Base-by-base conservation (phyloP, 1,140 invertebrate species). In the Formica selysi region DNA sequence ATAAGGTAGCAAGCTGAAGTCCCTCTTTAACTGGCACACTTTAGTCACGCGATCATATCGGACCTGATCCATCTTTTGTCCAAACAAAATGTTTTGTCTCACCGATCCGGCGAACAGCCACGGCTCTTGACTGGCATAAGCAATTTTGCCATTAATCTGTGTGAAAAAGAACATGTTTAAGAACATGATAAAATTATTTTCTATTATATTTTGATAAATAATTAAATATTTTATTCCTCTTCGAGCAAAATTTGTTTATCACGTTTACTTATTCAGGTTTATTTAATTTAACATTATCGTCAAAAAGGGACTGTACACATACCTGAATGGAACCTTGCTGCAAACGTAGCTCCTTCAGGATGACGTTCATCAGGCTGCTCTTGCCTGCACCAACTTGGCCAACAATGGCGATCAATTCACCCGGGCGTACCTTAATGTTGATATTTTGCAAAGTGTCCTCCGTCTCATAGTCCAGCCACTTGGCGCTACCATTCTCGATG, bases 41-140 rank as follows among this genome's bases (percentile, higher is more conserved):
- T 95, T 95, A 7, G 97, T 85, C 87, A 97, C 96, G 78, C 96
- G 95, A 44, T 96, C 95, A 85, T 97, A 97, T 32, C 95, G 95
- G 79, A 96, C 93, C 90, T 96, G 95, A 87, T 97, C 95, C 91
- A 96, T 96, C 8, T 96, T 94, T 86, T 96, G 95, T 6, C 98
- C 98, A 92, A 98, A 98, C 0, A 98, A 92, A 74, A 99, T 98
- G 93, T 99, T 99, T 85, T 98, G 97, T 19, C 97, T 95, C 0
- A 97, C 95, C 7, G 95, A 95, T 19, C 95, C 95, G 4, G 95
- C 95, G 22, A 96, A 96, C 0, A 98, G 92, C 97, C 97, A 98
- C 1, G 97, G 96, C 87, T 97, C 97, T 94, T 98, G 97, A 89
- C 97, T 95, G 0, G 97, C 96, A 76, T 97, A 98, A 0, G 97